Evolutionary conservation across 2,113 vertebrate species (phyloP).

Genomic region (Eira barbara): DNA sequence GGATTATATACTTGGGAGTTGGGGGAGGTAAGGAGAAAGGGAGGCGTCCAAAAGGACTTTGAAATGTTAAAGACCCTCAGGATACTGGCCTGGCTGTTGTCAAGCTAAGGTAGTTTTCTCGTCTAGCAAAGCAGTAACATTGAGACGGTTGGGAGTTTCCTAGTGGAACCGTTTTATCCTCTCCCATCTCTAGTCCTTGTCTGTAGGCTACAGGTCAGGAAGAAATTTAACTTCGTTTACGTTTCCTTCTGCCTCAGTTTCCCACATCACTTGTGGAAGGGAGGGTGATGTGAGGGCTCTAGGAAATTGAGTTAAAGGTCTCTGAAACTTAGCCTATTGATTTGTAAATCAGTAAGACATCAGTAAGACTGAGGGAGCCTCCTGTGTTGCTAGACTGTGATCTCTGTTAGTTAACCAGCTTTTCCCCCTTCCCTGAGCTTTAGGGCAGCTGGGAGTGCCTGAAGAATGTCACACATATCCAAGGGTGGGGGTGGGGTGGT

Average conservation of each 20-base stretch:
- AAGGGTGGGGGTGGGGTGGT: too few relatives aligned
- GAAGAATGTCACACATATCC: neutral
- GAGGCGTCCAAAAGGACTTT: neutral
- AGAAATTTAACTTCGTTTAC: neutral
- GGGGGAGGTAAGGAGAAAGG: neutral
- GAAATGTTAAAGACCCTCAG: neutral
- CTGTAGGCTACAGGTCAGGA: neutral
- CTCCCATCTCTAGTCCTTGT: neutral
- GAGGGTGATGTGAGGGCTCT: neutral
- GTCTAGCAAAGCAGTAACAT: neutral
- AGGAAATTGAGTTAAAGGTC: neutral
- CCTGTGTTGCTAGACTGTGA: neutral
- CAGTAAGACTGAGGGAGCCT: neutral
- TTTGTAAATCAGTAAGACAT: neutral
- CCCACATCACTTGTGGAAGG: neutral
- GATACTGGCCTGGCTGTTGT: neutral
- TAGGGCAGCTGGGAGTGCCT: neutral
- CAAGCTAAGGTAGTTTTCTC: neutral
- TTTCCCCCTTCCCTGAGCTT: neutral
- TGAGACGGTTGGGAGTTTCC: neutral
- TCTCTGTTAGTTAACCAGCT: neutral
- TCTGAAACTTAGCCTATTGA: neutral
- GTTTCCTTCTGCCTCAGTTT: neutral
- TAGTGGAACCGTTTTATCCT: rapidly evolving
- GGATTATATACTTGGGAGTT: neutral